Percentiles rank a stretch among this genome's conserved stretches.
Evolutionary conservation across 2,113 vertebrate genomes (phyloP).

Genomic region (Regulus satrapa): DNA sequence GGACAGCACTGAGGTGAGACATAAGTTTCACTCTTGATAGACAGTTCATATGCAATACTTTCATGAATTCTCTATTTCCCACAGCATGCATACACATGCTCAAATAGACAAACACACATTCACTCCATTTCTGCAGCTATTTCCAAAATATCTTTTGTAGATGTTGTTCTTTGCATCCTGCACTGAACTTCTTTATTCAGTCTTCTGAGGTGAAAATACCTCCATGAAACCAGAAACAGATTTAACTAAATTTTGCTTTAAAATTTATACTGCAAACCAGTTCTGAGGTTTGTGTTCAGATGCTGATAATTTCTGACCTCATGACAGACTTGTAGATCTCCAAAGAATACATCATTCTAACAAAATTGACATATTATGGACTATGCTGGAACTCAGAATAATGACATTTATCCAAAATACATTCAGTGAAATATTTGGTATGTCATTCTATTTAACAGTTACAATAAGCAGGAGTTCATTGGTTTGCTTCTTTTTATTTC

Average conservation of each 20-base stretch:
- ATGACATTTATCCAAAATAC: background rate
- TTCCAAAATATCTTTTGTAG: background rate
- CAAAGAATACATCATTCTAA: background rate
- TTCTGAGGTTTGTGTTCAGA: background rate
- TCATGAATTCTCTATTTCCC: background rate
- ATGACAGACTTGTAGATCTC: background rate
- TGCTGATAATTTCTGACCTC: background rate
- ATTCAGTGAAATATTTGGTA: background rate
- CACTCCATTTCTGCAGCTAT: background rate
- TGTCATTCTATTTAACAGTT: background rate
- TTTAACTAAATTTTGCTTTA: slow-evolving; percentile 7
- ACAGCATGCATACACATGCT: background rate
- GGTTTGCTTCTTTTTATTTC: background rate
- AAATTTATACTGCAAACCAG: background rate
- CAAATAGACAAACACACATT: background rate
- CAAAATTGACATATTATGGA: background rate
- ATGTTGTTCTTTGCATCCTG: background rate
- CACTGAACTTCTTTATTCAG: background rate
- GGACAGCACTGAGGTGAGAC: background rate
- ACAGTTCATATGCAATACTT: background rate
- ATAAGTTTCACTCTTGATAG: background rate
- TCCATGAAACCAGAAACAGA: background rate
- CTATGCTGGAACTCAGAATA: background rate
- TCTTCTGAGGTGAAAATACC: background rate
- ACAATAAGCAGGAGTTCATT: background rate